These are phyloP conservation scores for Bombus terrestris DNA, from an alignment of 1,140 invertebrate species.

Conservation along the genomic window DNA sequence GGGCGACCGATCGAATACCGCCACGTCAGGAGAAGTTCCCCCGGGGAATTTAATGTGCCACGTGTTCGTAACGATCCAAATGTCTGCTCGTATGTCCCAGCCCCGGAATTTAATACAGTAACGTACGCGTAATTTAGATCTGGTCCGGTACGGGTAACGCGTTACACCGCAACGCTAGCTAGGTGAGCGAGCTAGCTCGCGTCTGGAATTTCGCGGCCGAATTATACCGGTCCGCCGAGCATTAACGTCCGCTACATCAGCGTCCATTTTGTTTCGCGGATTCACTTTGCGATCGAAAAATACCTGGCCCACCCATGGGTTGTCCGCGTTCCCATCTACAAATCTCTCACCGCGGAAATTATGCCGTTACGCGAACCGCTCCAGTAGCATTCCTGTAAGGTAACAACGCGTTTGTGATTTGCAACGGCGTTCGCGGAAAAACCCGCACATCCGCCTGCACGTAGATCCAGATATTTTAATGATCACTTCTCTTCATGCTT, in stretches of 20 bases:
- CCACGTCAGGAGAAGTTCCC: conserved; percentile 59
- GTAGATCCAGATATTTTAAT: background rate
- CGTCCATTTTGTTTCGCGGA: conserved; percentile 39
- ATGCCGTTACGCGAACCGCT: conserved; percentile 36
- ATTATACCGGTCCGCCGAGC: conserved; percentile 50
- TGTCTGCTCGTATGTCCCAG: conserved; percentile 61
- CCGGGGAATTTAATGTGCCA: conserved; percentile 64
- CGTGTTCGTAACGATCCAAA: conserved; percentile 68
- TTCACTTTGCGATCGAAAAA: conserved; percentile 48
- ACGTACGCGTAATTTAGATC: conserved; percentile 68
- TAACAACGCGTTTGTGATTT: conserved; percentile 30
- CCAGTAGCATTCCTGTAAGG: conserved; percentile 40
- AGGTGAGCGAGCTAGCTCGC: conserved; percentile 22
- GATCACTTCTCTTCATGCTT: too few species aligned
- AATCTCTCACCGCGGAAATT: conserved; percentile 59
- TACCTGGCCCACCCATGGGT: background rate
- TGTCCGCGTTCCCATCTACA: conserved; percentile 26
- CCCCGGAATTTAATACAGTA: conserved; percentile 68
- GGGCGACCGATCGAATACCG: background rate
- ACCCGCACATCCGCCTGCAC: too few species aligned
- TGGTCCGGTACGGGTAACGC: conserved; percentile 57
- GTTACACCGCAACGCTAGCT: conserved; percentile 46
- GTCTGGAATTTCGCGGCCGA: conserved; percentile 60
- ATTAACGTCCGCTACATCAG: conserved; percentile 51
- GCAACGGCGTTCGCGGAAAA: background rate